These are phyloP conservation scores for Megathymus violae DNA, from an alignment of 1,140 invertebrate genomes.

Conservation along the genomic window DNA sequence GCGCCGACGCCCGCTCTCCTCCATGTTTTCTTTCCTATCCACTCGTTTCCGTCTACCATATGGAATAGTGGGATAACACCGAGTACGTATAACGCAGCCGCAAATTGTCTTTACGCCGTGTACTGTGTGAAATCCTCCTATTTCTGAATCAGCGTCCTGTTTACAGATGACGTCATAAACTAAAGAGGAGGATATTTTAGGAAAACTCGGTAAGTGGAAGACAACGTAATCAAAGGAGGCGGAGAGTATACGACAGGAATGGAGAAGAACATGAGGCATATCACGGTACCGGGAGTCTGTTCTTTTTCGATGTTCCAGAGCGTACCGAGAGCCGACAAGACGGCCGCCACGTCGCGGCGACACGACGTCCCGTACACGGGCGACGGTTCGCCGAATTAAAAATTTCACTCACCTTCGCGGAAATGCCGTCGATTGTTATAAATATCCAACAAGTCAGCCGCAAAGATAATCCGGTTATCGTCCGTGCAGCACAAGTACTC, in stretches of 20 bases:
- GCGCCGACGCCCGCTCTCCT: slow-evolving; percentile 71
- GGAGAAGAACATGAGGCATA: background rate
- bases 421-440: slow-evolving; percentile 69
- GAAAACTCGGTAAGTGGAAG: slow-evolving; percentile 16
- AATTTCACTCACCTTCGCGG: slow-evolving; percentile 75
- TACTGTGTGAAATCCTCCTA: slow-evolving; percentile 28
- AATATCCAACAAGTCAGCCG: slow-evolving; percentile 76
- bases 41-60: slow-evolving; percentile 74
- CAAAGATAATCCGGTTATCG: slow-evolving; percentile 82
- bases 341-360: slow-evolving; percentile 71
- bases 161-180: slow-evolving; percentile 50
- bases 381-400: slow-evolving; percentile 54
- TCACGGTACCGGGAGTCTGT: slow-evolving; percentile 27
- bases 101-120: slow-evolving; percentile 10
- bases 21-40: slow-evolving; percentile 76
- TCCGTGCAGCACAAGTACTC: slow-evolving; percentile 81
- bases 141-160: slow-evolving; percentile 43
- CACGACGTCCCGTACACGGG: slow-evolving; percentile 48
- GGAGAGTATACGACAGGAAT: background rate
- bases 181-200: slow-evolving; percentile 27
- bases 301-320: slow-evolving; percentile 54
- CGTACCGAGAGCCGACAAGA: slow-evolving; percentile 59
- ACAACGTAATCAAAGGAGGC: background rate
- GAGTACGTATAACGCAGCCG: slow-evolving; percentile 55
- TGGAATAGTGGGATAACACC: slow-evolving; percentile 70